Percentiles rank a stretch among this genome's conserved stretches.
Evolutionary conservation across 2,888 invertebrate species (phyloP).

Genomic region (Archips crataeganus): DNA sequence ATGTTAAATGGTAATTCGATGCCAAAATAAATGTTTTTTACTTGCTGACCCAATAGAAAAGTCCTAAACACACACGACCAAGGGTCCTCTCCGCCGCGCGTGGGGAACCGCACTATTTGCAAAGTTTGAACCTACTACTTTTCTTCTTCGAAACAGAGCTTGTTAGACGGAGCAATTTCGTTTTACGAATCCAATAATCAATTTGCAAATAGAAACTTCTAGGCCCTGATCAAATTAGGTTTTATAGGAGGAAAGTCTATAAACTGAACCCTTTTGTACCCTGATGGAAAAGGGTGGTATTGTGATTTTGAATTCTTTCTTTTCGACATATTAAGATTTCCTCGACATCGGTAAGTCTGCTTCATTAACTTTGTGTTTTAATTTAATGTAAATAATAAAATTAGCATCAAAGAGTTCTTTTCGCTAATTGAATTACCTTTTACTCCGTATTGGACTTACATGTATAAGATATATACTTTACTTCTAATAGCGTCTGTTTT

Average conservation of each 20-base stretch:
- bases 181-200: slow-evolving; percentile 16
- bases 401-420: too few relatives aligned
- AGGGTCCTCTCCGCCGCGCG: slow-evolving; percentile 4
- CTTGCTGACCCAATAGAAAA: slow-evolving; percentile 24
- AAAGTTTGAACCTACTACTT: slow-evolving; percentile 20
- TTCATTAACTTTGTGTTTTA: too few relatives aligned
- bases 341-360: background rate
- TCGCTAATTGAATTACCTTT: too few relatives aligned
- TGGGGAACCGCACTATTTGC: slow-evolving; percentile 21
- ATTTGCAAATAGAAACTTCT: slow-evolving; percentile 15
- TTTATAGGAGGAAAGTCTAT: background rate
- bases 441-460: too few relatives aligned
- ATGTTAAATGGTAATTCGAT: slow-evolving; percentile 13
- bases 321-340: background rate
- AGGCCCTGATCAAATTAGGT: slow-evolving; percentile 5
- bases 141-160: slow-evolving; percentile 13
- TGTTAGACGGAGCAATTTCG: slow-evolving; percentile 6
- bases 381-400: too few relatives aligned
- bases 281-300: background rate
- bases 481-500: background rate
- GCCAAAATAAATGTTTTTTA: slow-evolving; percentile 35
- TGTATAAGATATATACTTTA: background rate
- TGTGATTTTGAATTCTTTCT: slow-evolving; percentile 1
- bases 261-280: background rate
- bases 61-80: slow-evolving; percentile 26